Conservation (phyloP, 2,113 vertebrate genomes). For the Onychorhynchus coronatus region DNA sequence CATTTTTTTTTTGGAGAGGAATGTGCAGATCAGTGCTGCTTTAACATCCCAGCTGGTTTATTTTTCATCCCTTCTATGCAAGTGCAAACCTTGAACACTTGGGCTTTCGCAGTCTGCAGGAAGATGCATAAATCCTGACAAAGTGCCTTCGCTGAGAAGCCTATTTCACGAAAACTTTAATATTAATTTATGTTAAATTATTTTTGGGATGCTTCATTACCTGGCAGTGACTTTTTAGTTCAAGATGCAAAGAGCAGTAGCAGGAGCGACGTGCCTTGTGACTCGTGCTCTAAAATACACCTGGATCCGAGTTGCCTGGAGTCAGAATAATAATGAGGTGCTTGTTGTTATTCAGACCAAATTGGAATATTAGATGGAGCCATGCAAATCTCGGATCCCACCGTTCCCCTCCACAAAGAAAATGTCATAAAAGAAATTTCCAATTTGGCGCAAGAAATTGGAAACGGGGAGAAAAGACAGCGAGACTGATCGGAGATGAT, state of each 20-base stretch:
- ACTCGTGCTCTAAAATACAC: not conserved
- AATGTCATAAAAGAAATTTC: slow-evolving; percentile 43
- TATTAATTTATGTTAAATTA: slow-evolving; percentile 40
- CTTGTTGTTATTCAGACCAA: not conserved
- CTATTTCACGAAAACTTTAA: not conserved
- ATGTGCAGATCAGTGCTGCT: not conserved
- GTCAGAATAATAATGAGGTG: not conserved
- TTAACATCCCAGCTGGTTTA: not conserved
- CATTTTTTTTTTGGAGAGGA: no score
- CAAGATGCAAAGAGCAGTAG: not conserved
- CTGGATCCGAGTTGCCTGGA: not conserved
- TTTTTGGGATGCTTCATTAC: not conserved
- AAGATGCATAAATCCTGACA: not conserved
- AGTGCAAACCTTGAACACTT: not conserved
- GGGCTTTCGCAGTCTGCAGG: not conserved
- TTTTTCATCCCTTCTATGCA: not conserved
- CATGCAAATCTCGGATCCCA: not conserved
- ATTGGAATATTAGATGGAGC: not conserved
- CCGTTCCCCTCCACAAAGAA: not conserved
- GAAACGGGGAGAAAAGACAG: slow-evolving; percentile 10
- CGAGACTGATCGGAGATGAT: slow-evolving; percentile 7
- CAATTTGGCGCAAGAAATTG: slow-evolving; percentile 55
- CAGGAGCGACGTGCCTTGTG: not conserved
- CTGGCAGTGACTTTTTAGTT: not conserved
- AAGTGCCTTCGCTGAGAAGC: not conserved